Conservation (phyloP, 2,113 vertebrate species). For the Cyphotilapia sp. region DNA sequence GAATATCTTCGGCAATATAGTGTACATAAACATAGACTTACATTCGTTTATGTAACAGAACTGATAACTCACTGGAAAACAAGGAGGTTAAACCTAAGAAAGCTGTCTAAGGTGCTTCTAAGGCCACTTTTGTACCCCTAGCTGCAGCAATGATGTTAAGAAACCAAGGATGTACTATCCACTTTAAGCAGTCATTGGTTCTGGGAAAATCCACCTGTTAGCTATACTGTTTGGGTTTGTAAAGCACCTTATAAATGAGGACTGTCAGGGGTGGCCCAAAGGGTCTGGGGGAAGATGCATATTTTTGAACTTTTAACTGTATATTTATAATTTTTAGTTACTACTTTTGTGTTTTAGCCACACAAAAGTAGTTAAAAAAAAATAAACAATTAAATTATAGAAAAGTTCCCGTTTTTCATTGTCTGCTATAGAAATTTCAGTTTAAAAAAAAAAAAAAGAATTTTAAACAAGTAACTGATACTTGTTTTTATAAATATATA, state of each 20-base stretch:
- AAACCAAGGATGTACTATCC: background rate
- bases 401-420: background rate
- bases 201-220: background rate
- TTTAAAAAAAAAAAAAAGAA: background rate
- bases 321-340: background rate
- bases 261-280: background rate
- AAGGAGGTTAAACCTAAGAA: background rate
- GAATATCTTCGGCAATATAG: background rate
- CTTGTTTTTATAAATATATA: background rate
- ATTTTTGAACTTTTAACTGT: background rate
- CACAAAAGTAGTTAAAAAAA: background rate
- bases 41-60: background rate
- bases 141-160: background rate
- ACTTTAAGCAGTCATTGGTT: background rate
- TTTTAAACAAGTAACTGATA: background rate
- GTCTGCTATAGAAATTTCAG: background rate
- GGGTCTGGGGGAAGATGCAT: accelerated
- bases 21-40: background rate
- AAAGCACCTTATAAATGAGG: background rate
- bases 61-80: background rate
- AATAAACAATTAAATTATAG: background rate
- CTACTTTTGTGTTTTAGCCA: background rate
- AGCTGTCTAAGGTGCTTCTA: background rate
- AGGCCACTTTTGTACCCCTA: background rate
- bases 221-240: background rate